Base-by-base conservation (phyloP, 2,888 invertebrate species). In the Rotaria magnacalcarata region DNA sequence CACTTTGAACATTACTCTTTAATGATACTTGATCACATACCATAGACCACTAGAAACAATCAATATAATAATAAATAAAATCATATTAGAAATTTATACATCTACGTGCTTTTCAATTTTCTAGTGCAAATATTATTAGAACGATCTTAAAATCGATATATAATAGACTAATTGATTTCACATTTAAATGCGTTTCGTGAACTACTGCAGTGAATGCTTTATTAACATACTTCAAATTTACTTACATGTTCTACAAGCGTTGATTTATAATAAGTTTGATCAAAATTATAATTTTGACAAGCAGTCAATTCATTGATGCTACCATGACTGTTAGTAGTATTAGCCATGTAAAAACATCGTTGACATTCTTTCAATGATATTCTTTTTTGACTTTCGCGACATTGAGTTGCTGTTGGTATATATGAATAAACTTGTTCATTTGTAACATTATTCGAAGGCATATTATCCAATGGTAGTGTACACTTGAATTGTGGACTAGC, bases 11-110 rank as follows among this genome's bases (percentile, higher is more conserved):
- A 34, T 54, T 41, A 21, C 43, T 47, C 10, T 34, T 50, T 10
- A 84, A 84, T 54, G 54, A 34, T 52, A 54, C 21, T 34, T 54
- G 84, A 84, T 84, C 84, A 34, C 84, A 84, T 21, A 84, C 84
- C 56, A 84, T 54, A 8, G 27, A 52, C 84, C 84, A 84, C 80
- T 80, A 21, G 21, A 54, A 54, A 21, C 5, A 21, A 6, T 54
- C 21, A 21, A 54, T 21, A 54, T 21, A 21, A 54, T 21, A 21
- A 54, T 5, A 54, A 54, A 21, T 21, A 4, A 21, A 54, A 0
- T 5, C 1, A 5, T 54, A 54, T 54, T 19, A 4, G 7, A 54
- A 54, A 21, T 54, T 54, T 4, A 52, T 4, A 52, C 16, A 52
- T 21, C 21, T 54, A 4, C 11, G 3, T 54, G 5, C 21, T 54